These are phyloP conservation scores for Bagarius yarrelli DNA, from an alignment of 2,113 vertebrate genomes.

Conservation along the genomic window DNA sequence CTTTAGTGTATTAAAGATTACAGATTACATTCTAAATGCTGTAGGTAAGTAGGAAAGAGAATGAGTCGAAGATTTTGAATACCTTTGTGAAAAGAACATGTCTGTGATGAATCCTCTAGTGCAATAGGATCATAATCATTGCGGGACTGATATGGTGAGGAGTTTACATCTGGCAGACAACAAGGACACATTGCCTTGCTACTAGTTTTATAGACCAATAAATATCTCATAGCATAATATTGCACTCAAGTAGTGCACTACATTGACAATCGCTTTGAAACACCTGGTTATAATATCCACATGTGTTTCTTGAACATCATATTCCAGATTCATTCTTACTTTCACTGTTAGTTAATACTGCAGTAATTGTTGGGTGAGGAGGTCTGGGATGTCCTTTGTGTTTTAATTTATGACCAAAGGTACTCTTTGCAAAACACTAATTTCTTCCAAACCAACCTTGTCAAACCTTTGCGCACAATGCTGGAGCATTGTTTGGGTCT, in stretches of 20 bases:
- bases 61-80: not conserved
- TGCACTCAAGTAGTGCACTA: not conserved
- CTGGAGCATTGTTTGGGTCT: no score
- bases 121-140: not conserved
- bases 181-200: not conserved
- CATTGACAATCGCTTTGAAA: no score
- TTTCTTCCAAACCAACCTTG: no score
- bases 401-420: no score
- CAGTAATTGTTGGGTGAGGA: no score
- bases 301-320: no score
- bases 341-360: no score
- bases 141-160: not conserved
- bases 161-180: not conserved
- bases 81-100: not conserved
- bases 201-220: not conserved
- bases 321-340: no score
- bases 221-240: not conserved
- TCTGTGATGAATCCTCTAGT: not conserved
- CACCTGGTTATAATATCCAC: no score
- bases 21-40: not conserved
- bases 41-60: not conserved
- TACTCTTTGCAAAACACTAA: no score
- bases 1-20: not conserved
- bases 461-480: no score
- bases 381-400: no score